Percentiles rank a stretch among this genome's conserved stretches.
phyloP scores from a whole-genome alignment of 2,888 invertebrate species.

The Zaprionus obscuricornis region DNA sequence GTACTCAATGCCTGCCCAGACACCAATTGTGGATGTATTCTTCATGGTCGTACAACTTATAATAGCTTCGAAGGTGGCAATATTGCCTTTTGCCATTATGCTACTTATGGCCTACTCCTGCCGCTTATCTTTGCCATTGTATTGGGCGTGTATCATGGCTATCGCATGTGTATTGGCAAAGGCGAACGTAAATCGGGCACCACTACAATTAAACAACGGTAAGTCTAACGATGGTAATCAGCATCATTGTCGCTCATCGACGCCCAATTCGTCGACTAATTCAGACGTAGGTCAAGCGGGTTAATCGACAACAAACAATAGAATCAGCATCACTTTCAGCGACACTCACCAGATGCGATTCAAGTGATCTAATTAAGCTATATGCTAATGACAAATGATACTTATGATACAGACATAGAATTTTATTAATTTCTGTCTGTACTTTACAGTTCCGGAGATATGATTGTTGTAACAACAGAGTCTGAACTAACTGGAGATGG shows the following conservation, averaged over 20 bases:
- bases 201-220: conserved; percentile 82
- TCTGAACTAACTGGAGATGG: conserved; percentile 86
- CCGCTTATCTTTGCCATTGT: conserved; percentile 86
- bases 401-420: conserved; percentile 25
- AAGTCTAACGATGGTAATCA: conserved; percentile 16
- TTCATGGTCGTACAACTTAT: conserved; percentile 86
- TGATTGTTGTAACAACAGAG: conserved; percentile 87
- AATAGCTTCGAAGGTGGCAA: conserved; percentile 88
- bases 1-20: conserved; percentile 88
- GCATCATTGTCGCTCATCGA: too few relatives aligned
- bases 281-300: conserved; percentile 62
- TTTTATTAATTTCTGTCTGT: conserved; percentile 42
- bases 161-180: conserved; percentile 87
- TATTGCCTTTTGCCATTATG: conserved; percentile 87
- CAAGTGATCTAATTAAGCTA: conserved; percentile 51
- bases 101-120: conserved; percentile 87
- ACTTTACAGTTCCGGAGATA: conserved; percentile 87
- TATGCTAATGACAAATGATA: conserved; percentile 66
- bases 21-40: conserved; percentile 88
- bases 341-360: conserved; percentile 33
- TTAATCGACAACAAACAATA: conserved; percentile 57
- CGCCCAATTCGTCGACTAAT: conserved; percentile 37
- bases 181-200: conserved; percentile 83
- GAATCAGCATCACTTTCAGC: conserved; percentile 33
- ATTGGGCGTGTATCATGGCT: conserved; percentile 88